Conservation (phyloP, 2,113 vertebrate genomes). For the Aptenodytes forsteri region DNA sequence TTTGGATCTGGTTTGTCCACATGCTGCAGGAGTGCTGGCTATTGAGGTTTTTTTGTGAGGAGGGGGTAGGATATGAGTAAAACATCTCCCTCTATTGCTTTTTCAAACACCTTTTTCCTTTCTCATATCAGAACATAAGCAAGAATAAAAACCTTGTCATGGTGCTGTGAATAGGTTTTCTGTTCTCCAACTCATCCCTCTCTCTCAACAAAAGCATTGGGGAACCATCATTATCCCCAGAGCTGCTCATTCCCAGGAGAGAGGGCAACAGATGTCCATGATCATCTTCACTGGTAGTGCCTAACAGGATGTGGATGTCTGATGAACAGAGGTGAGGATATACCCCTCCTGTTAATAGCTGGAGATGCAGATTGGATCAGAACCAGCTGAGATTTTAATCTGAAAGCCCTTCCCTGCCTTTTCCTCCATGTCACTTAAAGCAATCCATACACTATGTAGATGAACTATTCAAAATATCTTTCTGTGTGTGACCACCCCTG, state of each 20-base stretch:
- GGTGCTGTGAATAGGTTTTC: not conserved
- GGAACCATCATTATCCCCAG: not conserved
- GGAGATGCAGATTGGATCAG: not conserved
- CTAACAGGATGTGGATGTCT: not conserved
- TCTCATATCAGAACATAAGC: not conserved
- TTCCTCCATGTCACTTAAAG: not conserved
- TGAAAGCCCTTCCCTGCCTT: not conserved
- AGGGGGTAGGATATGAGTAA: not conserved
- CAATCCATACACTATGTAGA: not conserved
- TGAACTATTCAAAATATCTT: not conserved
- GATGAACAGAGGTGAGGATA: not conserved
- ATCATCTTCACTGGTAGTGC: not conserved
- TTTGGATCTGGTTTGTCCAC: not conserved
- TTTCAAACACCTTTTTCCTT: not conserved
- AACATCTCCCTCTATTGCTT: not conserved
- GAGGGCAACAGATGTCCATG: not conserved
- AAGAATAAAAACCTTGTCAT: not conserved
- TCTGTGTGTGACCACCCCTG: not conserved
- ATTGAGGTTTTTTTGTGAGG: rapidly evolving
- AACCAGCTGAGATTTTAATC: not conserved
- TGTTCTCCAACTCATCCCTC: not conserved
- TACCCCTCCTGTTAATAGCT: not conserved
- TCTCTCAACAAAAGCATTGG: not conserved
- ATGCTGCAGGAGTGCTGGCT: not conserved
- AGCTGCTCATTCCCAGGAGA: not conserved